Percentiles rank a stretch among this genome's conserved stretches.
These are phyloP conservation scores for Palythoa heliodiscus DNA, from an alignment of 92 coral and sea anemone genomes.

Conservation along the genomic window DNA sequence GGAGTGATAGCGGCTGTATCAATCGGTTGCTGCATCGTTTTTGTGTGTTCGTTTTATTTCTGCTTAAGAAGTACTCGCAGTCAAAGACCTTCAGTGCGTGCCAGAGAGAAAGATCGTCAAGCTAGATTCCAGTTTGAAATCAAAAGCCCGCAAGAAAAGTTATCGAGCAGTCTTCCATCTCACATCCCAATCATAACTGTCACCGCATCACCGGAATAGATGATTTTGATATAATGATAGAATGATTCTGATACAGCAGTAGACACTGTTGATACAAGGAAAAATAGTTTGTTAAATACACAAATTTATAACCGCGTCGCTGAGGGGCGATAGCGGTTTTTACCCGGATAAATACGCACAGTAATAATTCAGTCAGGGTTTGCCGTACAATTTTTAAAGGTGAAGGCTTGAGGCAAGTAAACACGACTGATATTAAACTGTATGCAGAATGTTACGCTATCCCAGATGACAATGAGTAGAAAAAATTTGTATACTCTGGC, in stretches of 20 bases:
- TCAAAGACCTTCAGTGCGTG: constrained; percentile 29
- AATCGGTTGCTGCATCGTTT: constrained; percentile 36
- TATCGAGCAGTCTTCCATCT: background rate
- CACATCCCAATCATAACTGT: constrained; percentile 27
- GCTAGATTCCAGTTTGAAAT: background rate
- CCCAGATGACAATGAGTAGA: too few species aligned
- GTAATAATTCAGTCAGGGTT: too few species aligned
- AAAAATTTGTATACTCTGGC: too few species aligned
- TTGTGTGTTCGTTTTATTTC: constrained; percentile 26
- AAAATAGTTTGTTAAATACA: background rate
- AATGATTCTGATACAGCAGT: background rate
- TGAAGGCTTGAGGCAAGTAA: too few species aligned
- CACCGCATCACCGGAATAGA: constrained; percentile 23
- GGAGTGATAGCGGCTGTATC: constrained; percentile 38
- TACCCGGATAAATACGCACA: too few species aligned
- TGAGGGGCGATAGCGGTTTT: too few species aligned
- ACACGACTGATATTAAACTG: too few species aligned
- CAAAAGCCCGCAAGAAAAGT: background rate
- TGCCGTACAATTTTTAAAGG: too few species aligned
- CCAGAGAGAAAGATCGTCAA: background rate
- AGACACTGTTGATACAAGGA: too few species aligned
- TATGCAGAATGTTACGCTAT: too few species aligned
- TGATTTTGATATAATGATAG: too few species aligned
- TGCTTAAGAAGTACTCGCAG: constrained; percentile 5
- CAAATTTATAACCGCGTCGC: background rate